A percentile compares a stretch with the other conserved stretches of the same genome.
phyloP scores from a whole-genome alignment of 2,797 vertebrate genomes.

The Buceros bicornis region DNA sequence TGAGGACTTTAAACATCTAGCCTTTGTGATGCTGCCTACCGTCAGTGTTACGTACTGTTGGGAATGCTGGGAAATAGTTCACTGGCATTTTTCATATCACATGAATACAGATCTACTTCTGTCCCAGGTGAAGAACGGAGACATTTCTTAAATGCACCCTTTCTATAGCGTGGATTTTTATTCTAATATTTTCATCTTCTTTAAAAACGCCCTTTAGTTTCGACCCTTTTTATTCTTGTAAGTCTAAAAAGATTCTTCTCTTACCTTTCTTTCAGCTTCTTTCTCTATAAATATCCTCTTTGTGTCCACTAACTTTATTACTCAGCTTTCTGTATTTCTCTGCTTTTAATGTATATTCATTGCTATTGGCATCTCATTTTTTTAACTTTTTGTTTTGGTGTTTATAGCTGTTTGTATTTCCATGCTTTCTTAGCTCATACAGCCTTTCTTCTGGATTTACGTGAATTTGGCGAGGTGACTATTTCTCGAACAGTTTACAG shows the following conservation, averaged over 20 bases:
- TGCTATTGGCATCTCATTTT: background rate
- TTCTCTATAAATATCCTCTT: background rate
- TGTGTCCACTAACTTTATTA: background rate
- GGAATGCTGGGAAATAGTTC: background rate
- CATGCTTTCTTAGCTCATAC: background rate
- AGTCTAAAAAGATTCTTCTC: background rate
- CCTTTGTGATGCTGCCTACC: background rate
- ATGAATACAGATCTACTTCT: background rate
- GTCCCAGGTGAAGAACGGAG: background rate
- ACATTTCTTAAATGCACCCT: background rate
- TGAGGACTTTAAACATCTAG: background rate
- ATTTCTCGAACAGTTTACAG: background rate
- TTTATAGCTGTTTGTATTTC: background rate
- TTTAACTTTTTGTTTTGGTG: background rate
- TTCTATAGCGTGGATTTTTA: background rate
- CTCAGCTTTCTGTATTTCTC: background rate
- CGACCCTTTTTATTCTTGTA: background rate
- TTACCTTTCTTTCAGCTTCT: background rate
- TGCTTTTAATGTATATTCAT: background rate
- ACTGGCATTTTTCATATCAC: background rate
- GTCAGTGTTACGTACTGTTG: background rate
- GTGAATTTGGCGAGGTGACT: background rate
- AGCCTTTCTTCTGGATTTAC: background rate
- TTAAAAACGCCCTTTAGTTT: background rate
- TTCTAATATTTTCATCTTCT: background rate